Percentiles rank a stretch among this genome's conserved stretches.
phyloP scores from a whole-genome alignment of 2,113 vertebrate species.

The Tursiops truncatus region DNA sequence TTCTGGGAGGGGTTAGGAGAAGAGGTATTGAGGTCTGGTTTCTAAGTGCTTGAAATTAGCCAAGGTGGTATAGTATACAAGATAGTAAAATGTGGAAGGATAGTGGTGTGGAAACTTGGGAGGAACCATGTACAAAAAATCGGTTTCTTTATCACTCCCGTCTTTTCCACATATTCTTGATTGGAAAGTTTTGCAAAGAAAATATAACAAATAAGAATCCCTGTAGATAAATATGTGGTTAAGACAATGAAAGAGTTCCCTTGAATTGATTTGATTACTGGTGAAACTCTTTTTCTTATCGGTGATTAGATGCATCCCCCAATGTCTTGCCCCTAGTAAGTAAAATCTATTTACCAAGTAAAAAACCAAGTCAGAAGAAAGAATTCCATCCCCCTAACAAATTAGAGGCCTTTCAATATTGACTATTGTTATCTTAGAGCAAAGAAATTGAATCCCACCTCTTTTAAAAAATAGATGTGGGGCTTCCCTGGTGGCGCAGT shows the following conservation, averaged over 20 bases:
- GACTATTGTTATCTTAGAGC: neutral
- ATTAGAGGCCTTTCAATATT: neutral
- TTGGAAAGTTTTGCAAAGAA: conserved; percentile 4
- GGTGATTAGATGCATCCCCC: neutral
- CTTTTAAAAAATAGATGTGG: neutral
- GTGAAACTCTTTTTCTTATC: neutral
- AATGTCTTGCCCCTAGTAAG: neutral
- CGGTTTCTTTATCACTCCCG: neutral
- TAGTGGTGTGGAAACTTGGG: neutral
- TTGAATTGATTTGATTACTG: neutral
- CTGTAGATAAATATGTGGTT: neutral
- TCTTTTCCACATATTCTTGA: neutral
- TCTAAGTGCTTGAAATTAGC: neutral
- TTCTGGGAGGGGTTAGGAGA: neutral
- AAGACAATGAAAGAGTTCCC: neutral
- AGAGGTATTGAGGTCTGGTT: neutral
- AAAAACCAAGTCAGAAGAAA: neutral
- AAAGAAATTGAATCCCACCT: neutral
- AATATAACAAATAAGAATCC: neutral
- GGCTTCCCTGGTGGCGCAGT: too few species aligned
- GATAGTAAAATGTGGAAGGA: neutral
- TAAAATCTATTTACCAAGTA: neutral
- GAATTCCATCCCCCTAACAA: neutral
- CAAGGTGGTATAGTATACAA: neutral
- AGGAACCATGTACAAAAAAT: neutral